Conservation (phyloP, 2,113 vertebrate genomes). For the Gallinago paraguaiae region DNA sequence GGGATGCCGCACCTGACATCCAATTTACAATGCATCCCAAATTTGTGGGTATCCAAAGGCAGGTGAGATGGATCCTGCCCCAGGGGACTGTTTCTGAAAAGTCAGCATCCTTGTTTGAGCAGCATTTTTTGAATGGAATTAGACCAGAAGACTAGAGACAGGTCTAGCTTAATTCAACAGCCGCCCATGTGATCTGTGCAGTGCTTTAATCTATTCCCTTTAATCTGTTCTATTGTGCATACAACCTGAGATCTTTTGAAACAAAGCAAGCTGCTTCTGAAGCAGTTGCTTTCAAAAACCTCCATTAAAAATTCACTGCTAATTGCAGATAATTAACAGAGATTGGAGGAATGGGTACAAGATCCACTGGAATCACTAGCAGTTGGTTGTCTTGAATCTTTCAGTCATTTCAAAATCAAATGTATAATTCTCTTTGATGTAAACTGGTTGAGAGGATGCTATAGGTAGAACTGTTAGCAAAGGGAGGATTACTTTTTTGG, state of each 20-base stretch:
- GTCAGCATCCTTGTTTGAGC: background rate
- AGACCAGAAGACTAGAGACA: background rate
- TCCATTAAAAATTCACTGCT: constrained; percentile 25
- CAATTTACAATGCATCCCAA: background rate
- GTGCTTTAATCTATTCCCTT: background rate
- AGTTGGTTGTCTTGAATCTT: background rate
- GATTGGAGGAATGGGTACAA: background rate
- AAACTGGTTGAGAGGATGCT: background rate
- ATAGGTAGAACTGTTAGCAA: background rate
- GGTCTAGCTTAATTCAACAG: background rate
- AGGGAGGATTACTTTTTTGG: background rate
- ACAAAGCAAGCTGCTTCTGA: constrained; percentile 24
- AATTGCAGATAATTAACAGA: constrained; percentile 24
- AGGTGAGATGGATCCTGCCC: background rate
- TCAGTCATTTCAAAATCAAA: background rate
- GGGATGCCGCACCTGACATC: background rate
- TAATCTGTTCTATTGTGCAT: background rate
- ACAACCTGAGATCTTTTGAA: background rate
- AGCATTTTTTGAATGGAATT: background rate
- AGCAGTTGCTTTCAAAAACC: constrained; percentile 14
- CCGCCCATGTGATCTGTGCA: background rate
- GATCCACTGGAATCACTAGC: background rate
- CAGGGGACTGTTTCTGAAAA: background rate
- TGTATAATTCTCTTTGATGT: background rate
- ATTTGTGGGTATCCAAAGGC: background rate